These are phyloP conservation scores for Scaptodrosophila lebanonensis DNA, from an alignment of 1,140 invertebrate genomes.

Conservation along the genomic window DNA sequence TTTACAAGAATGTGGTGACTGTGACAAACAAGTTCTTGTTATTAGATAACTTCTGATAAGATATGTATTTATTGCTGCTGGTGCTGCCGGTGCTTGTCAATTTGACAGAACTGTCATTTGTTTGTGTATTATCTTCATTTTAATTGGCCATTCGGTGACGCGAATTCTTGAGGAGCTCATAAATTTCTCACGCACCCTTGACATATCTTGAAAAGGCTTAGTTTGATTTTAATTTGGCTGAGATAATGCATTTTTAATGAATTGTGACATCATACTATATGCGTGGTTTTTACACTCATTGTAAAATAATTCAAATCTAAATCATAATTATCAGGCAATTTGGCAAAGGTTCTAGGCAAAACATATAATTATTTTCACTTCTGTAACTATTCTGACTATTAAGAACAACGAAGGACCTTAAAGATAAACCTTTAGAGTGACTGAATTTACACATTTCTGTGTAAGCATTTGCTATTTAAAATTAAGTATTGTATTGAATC, in stretches of 20 bases:
- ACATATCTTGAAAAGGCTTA: constrained; percentile 46
- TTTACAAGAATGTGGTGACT: no score
- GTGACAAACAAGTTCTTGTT: constrained; percentile 50
- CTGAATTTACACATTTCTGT: no score
- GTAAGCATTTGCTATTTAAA: no score
- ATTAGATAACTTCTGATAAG: constrained; percentile 59
- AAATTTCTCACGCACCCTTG: constrained; percentile 38
- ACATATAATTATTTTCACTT: no score
- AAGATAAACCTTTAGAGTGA: no score
- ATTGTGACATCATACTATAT: constrained; percentile 30
- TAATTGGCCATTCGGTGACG: constrained; percentile 51
- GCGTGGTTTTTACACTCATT: no score
- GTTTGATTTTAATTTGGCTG: constrained; percentile 47
- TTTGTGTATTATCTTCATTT: constrained; percentile 53
- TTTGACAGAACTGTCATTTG: constrained; percentile 50
- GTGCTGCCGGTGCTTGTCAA: constrained; percentile 36
- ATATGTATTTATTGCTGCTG: constrained; percentile 26
- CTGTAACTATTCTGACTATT: no score
- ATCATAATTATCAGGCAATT: no score
- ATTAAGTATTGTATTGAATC: no score
- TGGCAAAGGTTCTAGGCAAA: no score
- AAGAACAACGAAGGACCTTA: no score
- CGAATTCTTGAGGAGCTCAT: constrained; percentile 4
- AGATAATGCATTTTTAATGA: constrained; percentile 70
- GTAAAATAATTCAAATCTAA: no score